Evolutionary conservation across 2,888 invertebrate genomes (phyloP).

Genomic region (Megastigmus dorsalis): DNA sequence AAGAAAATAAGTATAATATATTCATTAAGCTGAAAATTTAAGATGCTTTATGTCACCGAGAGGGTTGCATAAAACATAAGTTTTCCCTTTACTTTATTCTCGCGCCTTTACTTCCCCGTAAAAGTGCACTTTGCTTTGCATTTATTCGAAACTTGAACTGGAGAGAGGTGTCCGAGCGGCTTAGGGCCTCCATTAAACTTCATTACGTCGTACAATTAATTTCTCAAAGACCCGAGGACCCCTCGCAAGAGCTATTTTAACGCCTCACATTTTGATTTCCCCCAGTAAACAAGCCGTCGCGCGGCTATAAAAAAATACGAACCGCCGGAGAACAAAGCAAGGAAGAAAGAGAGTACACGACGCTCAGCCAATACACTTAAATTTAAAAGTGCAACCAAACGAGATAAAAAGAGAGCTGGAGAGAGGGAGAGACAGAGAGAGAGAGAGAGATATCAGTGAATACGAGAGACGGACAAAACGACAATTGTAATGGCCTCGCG

Average conservation of each 20-base stretch:
- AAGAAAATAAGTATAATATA: constrained; percentile 4
- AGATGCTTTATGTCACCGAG: background rate
- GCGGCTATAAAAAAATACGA: no score
- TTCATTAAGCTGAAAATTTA: constrained; percentile 9
- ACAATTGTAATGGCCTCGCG: background rate
- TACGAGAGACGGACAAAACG: background rate
- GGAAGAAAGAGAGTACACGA: no score
- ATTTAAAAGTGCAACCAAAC: background rate
- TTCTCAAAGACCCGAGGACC: background rate
- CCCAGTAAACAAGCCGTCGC: background rate
- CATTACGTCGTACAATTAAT: constrained; percentile 18
- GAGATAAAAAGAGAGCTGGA: background rate
- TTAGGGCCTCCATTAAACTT: constrained; percentile 16
- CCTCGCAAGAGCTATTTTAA: no score
- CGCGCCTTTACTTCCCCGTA: background rate
- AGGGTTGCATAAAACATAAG: constrained; percentile 27
- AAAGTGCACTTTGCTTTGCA: constrained; percentile 24
- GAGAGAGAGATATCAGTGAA: background rate
- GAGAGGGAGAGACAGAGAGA: background rate
- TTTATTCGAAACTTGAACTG: constrained; percentile 1
- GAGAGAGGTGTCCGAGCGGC: no score
- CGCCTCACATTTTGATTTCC: background rate
- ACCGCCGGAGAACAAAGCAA: no score
- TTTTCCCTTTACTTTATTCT: background rate
- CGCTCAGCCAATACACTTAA: background rate